Evolutionary conservation across 2,888 invertebrate species (phyloP).

Genomic region (Leptothorax acervorum): DNA sequence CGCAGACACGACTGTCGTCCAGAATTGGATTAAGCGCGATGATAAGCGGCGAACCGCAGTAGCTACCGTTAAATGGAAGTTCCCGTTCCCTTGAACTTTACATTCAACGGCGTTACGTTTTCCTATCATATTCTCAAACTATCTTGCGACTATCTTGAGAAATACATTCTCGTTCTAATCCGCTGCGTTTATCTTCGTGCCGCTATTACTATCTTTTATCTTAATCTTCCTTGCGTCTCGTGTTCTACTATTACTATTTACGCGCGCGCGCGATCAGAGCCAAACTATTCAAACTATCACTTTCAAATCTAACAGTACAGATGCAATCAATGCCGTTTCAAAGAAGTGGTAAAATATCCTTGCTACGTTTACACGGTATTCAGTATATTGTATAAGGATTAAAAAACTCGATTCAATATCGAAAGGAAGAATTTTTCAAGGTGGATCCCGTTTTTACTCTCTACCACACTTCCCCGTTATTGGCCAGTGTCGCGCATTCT

Average conservation of each 20-base stretch:
- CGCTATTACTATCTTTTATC: conserved; percentile 2
- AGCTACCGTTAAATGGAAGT: conserved; percentile 68
- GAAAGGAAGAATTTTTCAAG: neutral
- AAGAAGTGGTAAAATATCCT: neutral
- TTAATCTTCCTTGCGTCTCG: neutral
- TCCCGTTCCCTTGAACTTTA: conserved; percentile 52
- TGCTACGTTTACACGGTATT: neutral
- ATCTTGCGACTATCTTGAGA: conserved; percentile 5
- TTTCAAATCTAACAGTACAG: conserved; percentile 2
- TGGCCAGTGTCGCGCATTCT: conserved; percentile 7
- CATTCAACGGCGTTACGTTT: conserved; percentile 26
- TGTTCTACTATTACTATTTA: neutral
- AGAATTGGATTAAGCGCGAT: conserved; percentile 63
- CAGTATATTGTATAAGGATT: neutral
- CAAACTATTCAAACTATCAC: conserved; percentile 1
- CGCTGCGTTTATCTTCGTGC: conserved; percentile 1
- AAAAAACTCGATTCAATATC: neutral
- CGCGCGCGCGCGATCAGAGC: neutral
- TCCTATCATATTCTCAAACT: conserved; percentile 35
- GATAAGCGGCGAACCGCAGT: conserved; percentile 70
- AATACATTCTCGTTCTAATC: neutral
- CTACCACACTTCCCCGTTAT: neutral
- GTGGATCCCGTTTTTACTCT: neutral
- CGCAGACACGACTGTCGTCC: conserved; percentile 67
- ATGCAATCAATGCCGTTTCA: neutral